Evolutionary conservation across 2,797 vertebrate species (phyloP).

Genomic region (Parauchenoglanis ngamensis): DNA sequence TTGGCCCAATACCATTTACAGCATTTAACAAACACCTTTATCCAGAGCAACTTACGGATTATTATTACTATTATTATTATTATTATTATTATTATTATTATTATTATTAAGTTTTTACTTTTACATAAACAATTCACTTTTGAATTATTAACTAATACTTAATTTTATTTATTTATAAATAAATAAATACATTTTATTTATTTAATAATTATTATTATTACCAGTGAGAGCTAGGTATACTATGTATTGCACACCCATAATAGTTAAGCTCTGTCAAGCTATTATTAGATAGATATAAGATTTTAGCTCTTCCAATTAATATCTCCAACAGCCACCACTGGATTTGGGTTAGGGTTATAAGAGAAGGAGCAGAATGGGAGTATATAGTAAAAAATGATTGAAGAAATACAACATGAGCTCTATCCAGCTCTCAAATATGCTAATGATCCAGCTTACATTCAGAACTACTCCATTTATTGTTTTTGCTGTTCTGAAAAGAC

Average conservation of each 20-base stretch:
- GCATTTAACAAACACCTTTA: no score
- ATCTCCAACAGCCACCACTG: neutral
- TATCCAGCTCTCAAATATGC: neutral
- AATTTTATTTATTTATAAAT: no score
- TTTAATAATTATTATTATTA: no score
- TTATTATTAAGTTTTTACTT: no score
- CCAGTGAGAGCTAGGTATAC: neutral
- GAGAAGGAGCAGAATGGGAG: neutral
- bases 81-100: no score
- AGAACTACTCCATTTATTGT: neutral
- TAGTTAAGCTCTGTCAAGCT: neutral
- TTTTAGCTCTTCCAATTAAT: neutral
- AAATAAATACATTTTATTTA: no score
- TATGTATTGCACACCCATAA: neutral
- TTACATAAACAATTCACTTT: no score
- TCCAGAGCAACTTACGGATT: no score
- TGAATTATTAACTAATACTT: no score
- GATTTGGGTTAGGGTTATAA: neutral
- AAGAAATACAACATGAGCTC: neutral
- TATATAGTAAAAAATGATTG: neutral
- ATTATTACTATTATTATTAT: neutral
- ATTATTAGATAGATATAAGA: neutral
- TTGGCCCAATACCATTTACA: no score
- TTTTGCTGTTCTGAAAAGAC: neutral
- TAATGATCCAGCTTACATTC: neutral